Conservation (phyloP, 2,888 invertebrate genomes). For the Chaitophorus viminalis region DNA sequence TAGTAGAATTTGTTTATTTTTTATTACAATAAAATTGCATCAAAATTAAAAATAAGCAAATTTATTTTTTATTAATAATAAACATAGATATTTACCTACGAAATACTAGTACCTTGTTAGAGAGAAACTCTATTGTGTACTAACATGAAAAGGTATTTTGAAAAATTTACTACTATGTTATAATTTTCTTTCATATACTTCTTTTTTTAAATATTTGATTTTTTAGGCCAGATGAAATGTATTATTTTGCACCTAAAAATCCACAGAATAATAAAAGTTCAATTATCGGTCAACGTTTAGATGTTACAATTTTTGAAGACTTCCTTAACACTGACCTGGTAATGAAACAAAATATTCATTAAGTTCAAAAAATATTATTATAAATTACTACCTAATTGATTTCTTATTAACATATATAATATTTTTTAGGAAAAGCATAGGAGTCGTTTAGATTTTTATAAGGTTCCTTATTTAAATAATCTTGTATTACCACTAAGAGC, state of each 20-base stretch:
- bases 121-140: too few species aligned
- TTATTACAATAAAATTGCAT: too few species aligned
- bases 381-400: not conserved
- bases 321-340: slow-evolving; percentile 51
- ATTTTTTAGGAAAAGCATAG: slow-evolving; percentile 50
- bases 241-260: slow-evolving; percentile 56
- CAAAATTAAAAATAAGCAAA: too few species aligned
- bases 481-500: slow-evolving; percentile 55
- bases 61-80: too few species aligned
- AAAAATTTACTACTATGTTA: too few species aligned
- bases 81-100: too few species aligned
- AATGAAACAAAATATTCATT: slow-evolving; percentile 19
- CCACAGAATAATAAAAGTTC: slow-evolving; percentile 60
- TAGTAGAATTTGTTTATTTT: too few species aligned
- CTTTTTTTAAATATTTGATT: not conserved
- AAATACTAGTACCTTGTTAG: too few species aligned
- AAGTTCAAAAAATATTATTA: not conserved
- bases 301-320: slow-evolving; percentile 54
- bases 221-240: slow-evolving; percentile 50
- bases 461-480: slow-evolving; percentile 57
- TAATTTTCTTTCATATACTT: not conserved
- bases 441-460: slow-evolving; percentile 53
- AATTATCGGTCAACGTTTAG: slow-evolving; percentile 53
- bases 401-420: slow-evolving; percentile 6
- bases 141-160: too few species aligned